Base-by-base conservation (phyloP, 2,797 vertebrate species). In the Artibeus jamaicensis region DNA sequence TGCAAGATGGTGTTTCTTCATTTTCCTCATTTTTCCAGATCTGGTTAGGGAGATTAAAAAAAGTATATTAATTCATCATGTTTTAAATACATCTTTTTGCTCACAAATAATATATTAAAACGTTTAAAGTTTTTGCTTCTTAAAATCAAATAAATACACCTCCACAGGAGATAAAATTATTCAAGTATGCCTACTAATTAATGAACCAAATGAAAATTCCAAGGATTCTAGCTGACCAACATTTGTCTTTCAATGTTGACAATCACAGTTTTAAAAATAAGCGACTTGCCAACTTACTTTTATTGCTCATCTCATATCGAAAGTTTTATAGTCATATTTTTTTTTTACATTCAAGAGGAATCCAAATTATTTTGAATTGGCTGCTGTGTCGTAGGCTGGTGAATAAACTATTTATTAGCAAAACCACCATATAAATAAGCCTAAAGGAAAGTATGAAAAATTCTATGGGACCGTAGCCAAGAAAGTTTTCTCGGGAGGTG, bases 81-180 rank as follows among this genome's bases (percentile, higher is more conserved):
- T 93, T 96, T 86, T 90, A 97, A 97, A 9, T 76, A 44, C 57
- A 79, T 94, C 62, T 96, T 50, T 97, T 68, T 91, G 46, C 34
- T 92, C 44, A 34, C 24, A 93, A 2, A 83, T 93, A 94, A 62
- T 96, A 76, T 71, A 32, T 57, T 88, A 89, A 57, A 91, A 37
- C 11, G 7, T 88, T 39, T 85, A 10, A 22, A 79, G 21, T 34
- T 92, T 83, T 67, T 57, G 42, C 42, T 37, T 46, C 42, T 91
- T 96, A 70, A 0, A 95, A 48, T 81, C 10, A 86, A 57, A 81
- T 87, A 62, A 78, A 81, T 8, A 82, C 6, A 46, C 22, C 29
- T 67, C 90, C 46, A 70, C 9, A 86, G 22, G 34, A 83, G 50
- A 39, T 83, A 50, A 7, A 70, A 82, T 85, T 90, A 34, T 74